phyloP scores from a whole-genome alignment of 2,113 vertebrate species.

The Desmodus rotundus region DNA sequence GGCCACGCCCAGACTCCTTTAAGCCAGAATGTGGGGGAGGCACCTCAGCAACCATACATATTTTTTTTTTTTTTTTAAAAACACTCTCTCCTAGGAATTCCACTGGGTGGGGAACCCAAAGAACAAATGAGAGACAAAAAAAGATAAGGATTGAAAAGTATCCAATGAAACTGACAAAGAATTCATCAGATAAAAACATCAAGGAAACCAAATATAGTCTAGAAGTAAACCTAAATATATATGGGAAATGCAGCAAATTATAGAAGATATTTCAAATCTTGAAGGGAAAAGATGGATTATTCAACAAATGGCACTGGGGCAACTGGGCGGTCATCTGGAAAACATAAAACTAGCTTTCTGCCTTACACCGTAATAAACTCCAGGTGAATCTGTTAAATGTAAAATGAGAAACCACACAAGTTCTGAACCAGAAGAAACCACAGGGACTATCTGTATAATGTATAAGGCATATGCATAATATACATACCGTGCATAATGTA shows the following conservation, averaged over 20 bases:
- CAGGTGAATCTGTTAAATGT: not conserved
- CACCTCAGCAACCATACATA: not conserved
- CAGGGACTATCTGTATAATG: not conserved
- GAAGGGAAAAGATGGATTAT: not conserved
- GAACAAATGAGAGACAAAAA: not conserved
- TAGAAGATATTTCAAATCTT: too few species aligned
- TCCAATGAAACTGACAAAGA: not conserved
- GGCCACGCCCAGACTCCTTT: not conserved
- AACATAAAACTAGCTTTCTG: not conserved
- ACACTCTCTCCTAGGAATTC: not conserved
- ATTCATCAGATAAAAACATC: not conserved
- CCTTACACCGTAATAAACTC: not conserved
- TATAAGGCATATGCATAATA: not conserved
- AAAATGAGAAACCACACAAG: not conserved
- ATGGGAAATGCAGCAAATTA: rapidly evolving
- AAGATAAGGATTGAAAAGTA: not conserved
- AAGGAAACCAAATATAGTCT: not conserved
- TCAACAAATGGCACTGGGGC: not conserved
- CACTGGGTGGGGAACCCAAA: not conserved
- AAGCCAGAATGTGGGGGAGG: not conserved
- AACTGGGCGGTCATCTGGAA: not conserved
- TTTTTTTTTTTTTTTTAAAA: too few species aligned
- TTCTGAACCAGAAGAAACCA: not conserved
- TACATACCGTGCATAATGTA: rapidly evolving
- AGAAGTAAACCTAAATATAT: not conserved